Conservation (phyloP, 2,113 vertebrate genomes). For the Sisor rabdophorus region DNA sequence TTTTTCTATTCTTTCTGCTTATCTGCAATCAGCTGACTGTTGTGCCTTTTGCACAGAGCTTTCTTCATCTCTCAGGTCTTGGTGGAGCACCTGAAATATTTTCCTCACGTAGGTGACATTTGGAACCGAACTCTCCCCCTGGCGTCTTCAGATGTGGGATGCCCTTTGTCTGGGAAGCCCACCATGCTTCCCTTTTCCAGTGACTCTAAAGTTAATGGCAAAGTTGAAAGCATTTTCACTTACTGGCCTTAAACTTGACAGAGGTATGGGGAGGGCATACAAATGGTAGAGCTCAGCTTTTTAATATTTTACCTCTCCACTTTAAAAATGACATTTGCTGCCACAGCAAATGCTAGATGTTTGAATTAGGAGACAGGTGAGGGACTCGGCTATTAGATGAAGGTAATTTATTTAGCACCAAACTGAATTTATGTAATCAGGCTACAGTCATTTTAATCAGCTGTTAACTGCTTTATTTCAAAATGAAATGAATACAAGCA, state of each 20-base stretch:
- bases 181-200: conserved; percentile 51
- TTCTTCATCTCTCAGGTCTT: not conserved
- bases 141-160: conserved; percentile 61
- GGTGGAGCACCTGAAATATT: conserved; percentile 47
- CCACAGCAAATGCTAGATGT: not conserved
- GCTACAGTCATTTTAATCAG: not conserved
- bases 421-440: not conserved
- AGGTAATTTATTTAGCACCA: not conserved
- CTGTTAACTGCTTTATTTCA: not conserved
- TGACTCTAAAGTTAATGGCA: conserved; percentile 61
- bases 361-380: not conserved
- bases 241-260: conserved; percentile 59
- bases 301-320: conserved; percentile 55
- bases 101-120: conserved; percentile 73
- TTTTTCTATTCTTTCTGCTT: not conserved
- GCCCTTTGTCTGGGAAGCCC: conserved; percentile 49
- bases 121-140: conserved; percentile 63
- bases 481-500: not conserved
- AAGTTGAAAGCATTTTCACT: conserved; percentile 63
- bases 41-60: not conserved
- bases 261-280: conserved; percentile 5
- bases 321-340: conserved; percentile 56
- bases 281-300: conserved; percentile 34
- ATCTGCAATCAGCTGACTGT: not conserved
- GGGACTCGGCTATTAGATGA: not conserved